Percentiles rank a stretch among this genome's conserved stretches.
phyloP scores from a whole-genome alignment of 2,797 vertebrate species.

The Enteromius argenteus region DNA sequence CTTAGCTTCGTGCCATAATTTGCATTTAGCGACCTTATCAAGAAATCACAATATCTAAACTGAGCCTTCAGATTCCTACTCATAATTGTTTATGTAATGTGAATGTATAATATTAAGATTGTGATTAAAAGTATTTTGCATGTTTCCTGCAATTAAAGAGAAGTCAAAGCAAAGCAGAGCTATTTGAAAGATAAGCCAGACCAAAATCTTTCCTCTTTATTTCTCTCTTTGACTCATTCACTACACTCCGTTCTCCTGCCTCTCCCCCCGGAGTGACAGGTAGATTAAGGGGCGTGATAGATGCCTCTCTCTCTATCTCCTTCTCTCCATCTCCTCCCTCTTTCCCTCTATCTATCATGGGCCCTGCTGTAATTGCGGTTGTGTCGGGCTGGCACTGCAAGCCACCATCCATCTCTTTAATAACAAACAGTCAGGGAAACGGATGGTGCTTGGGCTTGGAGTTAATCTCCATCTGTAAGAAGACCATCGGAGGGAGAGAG shows the following conservation, averaged over 20 bases:
- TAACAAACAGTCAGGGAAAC: constrained; percentile 88
- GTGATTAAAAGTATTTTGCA: neutral
- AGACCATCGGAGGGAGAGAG: constrained; percentile 52
- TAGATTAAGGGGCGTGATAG: constrained; percentile 85
- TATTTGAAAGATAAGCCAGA: constrained; percentile 47
- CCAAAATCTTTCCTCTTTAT: constrained; percentile 45
- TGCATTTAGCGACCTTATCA: neutral
- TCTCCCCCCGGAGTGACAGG: constrained; percentile 76
- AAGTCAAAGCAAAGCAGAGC: constrained; percentile 14
- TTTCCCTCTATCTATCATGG: constrained; percentile 82
- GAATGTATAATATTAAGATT: neutral
- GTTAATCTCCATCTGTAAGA: constrained; percentile 85
- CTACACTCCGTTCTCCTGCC: constrained; percentile 22
- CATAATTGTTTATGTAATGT: neutral
- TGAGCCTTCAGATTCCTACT: neutral
- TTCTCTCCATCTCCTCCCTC: constrained; percentile 65
- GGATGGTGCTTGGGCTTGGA: constrained; percentile 79
- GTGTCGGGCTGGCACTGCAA: constrained; percentile 82
- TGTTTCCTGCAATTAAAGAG: constrained; percentile 2
- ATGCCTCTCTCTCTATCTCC: constrained; percentile 80
- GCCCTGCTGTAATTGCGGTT: constrained; percentile 84
- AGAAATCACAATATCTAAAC: neutral
- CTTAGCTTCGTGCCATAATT: neutral
- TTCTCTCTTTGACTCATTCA: constrained; percentile 59
- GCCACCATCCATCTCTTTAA: constrained; percentile 87